Base-by-base conservation (phyloP, 92 coral and sea anemone species). In the Anthopleura xanthogrammica region DNA sequence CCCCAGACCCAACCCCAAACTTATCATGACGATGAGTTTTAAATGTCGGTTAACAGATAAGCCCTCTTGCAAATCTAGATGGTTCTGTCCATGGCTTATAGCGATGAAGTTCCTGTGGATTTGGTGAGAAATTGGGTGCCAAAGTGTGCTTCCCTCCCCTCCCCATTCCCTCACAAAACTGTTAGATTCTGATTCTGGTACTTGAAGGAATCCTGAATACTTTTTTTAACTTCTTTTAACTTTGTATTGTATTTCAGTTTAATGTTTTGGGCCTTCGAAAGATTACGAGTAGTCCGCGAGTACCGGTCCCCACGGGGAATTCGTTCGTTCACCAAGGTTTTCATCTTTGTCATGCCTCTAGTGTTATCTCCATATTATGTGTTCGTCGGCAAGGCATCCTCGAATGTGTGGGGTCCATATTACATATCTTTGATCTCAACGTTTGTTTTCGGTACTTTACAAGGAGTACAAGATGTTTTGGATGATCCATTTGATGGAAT, bases 401-500 rank as follows among this genome's bases (percentile, higher is more conserved):
- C 86, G 1, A 94, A 91, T 82, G 50, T 19, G 4, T 96, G 99
- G 99, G 90, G 96, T 12, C 98, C 99, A 13, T 96, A 96, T 77
- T 94, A 90, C 85, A 88, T 96, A 7, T 91, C 98, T 23, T 85
- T 92, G 55, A 64, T 94, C 36, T 86, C 93, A 7, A 92, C 99
- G 22, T 96, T 96, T 77, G 90, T 96, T 12, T 96, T 92, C 80
- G 99, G 99, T 23, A 88, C 99, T 13, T 83, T 96, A 16, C 99
- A 96, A 81, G 98, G 98, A 58, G 99, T 96, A 16, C 99, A 96
- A 82, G 99, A 96, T 75, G 90, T 94, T 64, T 88, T 96, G 66
- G 99, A 96, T 62, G 98, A 96, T 79, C 99, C 99, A 2, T 96
- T 96, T 83, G 99, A 96, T 80, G 99, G 99, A 1, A 96, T 96